Evolutionary conservation across 2,113 vertebrate species (phyloP).

Genomic region (Echinops telfairi): DNA sequence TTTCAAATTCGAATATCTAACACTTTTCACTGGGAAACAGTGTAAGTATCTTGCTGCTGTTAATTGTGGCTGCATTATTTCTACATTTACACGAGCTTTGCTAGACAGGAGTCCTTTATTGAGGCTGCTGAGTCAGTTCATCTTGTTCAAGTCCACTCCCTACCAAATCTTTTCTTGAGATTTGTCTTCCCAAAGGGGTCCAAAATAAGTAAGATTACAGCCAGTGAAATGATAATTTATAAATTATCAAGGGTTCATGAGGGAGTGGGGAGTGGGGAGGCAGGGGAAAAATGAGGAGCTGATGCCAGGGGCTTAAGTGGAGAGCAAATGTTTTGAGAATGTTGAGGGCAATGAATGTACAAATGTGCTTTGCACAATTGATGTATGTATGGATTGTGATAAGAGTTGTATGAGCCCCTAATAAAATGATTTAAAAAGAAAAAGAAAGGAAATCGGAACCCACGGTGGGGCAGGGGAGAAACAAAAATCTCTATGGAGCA

Average conservation of each 20-base stretch:
- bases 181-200: neutral
- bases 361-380: no score
- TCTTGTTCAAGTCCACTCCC: neutral
- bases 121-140: neutral
- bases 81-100: neutral
- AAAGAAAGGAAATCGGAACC: no score
- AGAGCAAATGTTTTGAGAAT: no score
- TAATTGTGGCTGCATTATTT: neutral
- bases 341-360: no score
- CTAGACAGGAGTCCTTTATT: neutral
- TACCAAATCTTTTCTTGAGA: neutral
- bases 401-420: no score
- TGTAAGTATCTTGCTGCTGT: neutral
- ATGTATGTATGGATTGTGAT: no score
- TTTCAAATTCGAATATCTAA: conserved; percentile 40
- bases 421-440: no score
- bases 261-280: no score
- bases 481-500: neutral
- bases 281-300: no score
- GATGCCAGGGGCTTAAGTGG: no score
- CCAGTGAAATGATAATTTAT: neutral
- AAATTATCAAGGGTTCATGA: no score
- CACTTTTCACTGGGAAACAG: conserved; percentile 1
- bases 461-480: no score
- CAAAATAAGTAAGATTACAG: neutral